A percentile compares a stretch with the other conserved stretches of the same genome.
Conservation (phyloP, 2,797 vertebrate species). For the Trematomus bernacchii region DNA sequence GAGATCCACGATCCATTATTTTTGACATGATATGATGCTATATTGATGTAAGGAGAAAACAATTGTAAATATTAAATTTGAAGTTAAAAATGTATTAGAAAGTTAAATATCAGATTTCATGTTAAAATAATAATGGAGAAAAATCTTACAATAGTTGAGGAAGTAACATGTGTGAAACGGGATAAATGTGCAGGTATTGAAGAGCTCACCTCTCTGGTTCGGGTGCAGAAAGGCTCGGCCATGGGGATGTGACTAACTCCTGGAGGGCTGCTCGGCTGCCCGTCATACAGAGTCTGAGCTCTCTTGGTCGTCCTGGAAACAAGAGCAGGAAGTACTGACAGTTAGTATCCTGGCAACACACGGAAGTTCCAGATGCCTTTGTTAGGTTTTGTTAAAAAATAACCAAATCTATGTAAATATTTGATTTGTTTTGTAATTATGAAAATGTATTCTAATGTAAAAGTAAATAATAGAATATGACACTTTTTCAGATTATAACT, state of each 20-base stretch:
- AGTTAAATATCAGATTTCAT: not conserved
- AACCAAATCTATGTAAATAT: no score
- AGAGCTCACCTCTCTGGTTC: slow-evolving; percentile 91
- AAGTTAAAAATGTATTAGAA: not conserved
- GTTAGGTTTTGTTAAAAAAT: not conserved
- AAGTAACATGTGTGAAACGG: not conserved
- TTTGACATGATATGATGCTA: not conserved
- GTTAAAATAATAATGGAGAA: not conserved
- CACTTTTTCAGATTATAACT: no score
- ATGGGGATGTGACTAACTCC: slow-evolving; percentile 96
- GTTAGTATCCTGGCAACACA: not conserved
- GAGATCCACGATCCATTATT: not conserved
- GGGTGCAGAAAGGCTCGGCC: slow-evolving; percentile 96
- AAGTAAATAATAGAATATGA: not conserved
- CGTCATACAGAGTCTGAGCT: slow-evolving; percentile 92
- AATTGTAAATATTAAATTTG: not conserved
- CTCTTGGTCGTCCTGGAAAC: slow-evolving; percentile 91
- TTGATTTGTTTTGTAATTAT: not conserved
- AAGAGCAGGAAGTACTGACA: not conserved
- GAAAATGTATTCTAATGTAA: not conserved
- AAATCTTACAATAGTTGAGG: not conserved
- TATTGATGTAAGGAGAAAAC: not conserved
- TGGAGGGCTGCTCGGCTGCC: slow-evolving; percentile 82
- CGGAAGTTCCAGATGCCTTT: not conserved
- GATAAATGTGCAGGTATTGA: not conserved